Conservation (phyloP, 2,113 vertebrate species). For the Mustela nigripes region DNA sequence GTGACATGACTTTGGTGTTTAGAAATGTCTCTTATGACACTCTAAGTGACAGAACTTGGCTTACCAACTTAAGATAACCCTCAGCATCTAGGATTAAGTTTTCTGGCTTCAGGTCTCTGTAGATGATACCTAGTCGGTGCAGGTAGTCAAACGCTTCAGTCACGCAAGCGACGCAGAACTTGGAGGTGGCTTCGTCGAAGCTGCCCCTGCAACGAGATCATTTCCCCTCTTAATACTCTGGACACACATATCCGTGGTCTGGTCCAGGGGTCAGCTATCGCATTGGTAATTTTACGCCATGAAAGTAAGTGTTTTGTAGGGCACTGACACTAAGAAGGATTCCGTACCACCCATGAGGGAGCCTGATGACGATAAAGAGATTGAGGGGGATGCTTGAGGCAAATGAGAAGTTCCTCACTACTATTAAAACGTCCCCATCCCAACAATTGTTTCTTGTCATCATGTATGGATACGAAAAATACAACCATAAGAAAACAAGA, state of each 20-base stretch:
- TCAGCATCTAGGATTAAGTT: constrained; percentile 96
- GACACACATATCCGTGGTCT: background rate
- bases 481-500: background rate
- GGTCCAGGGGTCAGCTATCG: background rate
- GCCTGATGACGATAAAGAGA: background rate
- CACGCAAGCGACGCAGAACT: constrained; percentile 96
- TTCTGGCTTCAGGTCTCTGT: constrained; percentile 97
- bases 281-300: background rate
- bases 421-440: background rate
- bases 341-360: background rate
- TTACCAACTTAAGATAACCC: constrained; percentile 96
- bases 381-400: background rate
- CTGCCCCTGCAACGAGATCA: constrained; percentile 90
- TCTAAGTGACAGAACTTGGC: background rate
- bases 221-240: constrained; percentile 30
- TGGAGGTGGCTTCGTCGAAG: constrained; percentile 94
- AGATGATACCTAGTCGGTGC: constrained; percentile 94
- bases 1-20: background rate
- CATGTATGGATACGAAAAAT: background rate
- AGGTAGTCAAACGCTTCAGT: constrained; percentile 97
- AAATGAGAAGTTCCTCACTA: background rate
- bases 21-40: background rate
- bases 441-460: background rate
- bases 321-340: background rate
- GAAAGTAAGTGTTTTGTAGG: background rate